Evolutionary conservation across 2,888 invertebrate species (phyloP).

Genomic region (Nomada flava): DNA sequence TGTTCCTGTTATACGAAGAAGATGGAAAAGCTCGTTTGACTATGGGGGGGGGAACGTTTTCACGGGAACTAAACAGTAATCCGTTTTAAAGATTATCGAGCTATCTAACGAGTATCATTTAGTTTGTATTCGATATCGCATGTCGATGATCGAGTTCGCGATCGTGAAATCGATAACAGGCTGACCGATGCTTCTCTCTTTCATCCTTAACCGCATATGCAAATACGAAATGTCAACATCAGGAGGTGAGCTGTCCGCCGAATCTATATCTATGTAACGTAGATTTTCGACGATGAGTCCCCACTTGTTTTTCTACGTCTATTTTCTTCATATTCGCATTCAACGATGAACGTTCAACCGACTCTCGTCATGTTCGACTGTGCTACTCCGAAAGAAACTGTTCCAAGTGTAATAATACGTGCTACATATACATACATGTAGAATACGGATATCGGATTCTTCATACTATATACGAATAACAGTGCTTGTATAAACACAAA

Average conservation of each 20-base stretch:
- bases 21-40: constrained; percentile 28
- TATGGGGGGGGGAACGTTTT: background rate
- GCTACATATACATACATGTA: no score
- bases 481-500: constrained; percentile 18
- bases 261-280: background rate
- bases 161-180: constrained; percentile 10
- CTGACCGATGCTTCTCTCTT: constrained; percentile 37
- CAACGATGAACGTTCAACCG: background rate
- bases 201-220: constrained; percentile 58
- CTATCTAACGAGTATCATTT: background rate
- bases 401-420: background rate
- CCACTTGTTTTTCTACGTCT: background rate
- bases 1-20: background rate
- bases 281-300: background rate
- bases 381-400: background rate
- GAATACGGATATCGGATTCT: background rate
- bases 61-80: background rate
- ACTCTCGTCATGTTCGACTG: background rate
- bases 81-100: background rate
- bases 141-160: constrained; percentile 6
- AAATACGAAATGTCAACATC: constrained; percentile 68
- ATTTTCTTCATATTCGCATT: background rate
- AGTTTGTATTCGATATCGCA: background rate
- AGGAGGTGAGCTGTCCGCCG: constrained; percentile 49
- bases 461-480: background rate